Conservation (phyloP, 2,113 vertebrate species). For the Halcyon malimbica region DNA sequence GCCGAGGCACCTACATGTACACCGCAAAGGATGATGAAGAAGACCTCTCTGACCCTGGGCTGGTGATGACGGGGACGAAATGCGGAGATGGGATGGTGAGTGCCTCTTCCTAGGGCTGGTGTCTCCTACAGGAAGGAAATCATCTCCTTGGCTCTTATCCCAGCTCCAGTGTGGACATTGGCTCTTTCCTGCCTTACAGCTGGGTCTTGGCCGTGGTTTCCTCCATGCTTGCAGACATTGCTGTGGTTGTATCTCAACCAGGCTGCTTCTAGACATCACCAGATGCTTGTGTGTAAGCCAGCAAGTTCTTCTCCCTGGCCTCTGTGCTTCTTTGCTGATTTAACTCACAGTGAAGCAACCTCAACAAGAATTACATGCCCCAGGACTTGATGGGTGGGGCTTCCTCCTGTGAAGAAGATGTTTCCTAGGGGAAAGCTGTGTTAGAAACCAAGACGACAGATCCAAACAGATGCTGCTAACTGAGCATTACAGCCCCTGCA, state of each 20-base stretch:
- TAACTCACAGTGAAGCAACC: background rate
- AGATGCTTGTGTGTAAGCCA: background rate
- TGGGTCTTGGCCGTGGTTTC: accelerated
- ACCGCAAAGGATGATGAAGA: conserved; percentile 84
- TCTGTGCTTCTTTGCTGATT: background rate
- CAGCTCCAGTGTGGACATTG: accelerated
- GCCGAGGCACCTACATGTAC: conserved; percentile 85
- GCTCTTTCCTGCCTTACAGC: accelerated
- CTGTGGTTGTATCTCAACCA: accelerated
- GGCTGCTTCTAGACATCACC: background rate
- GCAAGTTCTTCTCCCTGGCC: background rate
- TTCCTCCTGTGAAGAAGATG: background rate
- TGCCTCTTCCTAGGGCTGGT: background rate
- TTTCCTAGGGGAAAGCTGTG: background rate
- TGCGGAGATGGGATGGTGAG: conserved; percentile 91
- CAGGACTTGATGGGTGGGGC: background rate
- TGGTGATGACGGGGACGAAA: conserved; percentile 91
- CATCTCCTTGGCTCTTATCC: background rate
- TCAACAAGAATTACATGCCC: background rate
- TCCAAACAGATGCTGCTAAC: background rate
- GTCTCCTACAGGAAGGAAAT: background rate
- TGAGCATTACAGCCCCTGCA: background rate
- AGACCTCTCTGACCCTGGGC: conserved; percentile 84
- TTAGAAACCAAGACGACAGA: background rate
- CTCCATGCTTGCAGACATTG: accelerated